Evolutionary conservation across 1,140 invertebrate genomes (phyloP).

Genomic region (Mizuhopecten yessoensis): DNA sequence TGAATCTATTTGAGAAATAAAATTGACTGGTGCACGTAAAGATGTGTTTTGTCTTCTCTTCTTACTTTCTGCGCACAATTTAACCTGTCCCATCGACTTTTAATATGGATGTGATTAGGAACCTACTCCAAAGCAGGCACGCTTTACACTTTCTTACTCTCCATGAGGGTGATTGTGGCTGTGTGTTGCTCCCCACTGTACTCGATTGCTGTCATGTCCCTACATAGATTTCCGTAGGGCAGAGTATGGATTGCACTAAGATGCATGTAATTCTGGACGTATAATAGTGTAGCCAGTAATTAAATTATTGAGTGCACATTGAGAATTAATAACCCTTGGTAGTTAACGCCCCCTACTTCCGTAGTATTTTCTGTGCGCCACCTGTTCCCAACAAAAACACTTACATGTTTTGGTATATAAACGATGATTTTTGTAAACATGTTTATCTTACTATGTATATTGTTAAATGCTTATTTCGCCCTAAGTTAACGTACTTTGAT

Average conservation of each 20-base stretch:
- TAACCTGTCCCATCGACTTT: background rate
- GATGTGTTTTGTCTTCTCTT: background rate
- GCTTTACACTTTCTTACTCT: background rate
- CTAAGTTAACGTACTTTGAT: too few relatives aligned
- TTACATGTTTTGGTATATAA: too few relatives aligned
- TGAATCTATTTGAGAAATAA: background rate
- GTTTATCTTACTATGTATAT: too few relatives aligned
- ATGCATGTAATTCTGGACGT: background rate
- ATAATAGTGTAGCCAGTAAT: background rate
- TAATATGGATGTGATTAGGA: background rate
- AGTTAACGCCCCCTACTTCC: background rate
- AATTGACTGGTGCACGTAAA: too few relatives aligned
- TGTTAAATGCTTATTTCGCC: too few relatives aligned
- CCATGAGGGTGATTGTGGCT: background rate
- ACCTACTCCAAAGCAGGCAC: background rate
- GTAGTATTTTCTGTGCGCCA: background rate
- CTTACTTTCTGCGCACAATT: background rate
- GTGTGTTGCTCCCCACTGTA: background rate
- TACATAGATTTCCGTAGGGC: background rate
- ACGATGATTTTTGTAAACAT: too few relatives aligned
- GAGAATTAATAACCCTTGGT: conserved; percentile 6
- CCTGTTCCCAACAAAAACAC: background rate
- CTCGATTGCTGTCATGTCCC: background rate
- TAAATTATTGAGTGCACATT: background rate
- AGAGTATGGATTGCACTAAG: background rate